phyloP scores from a whole-genome alignment of 2,797 vertebrate genomes.

The Spea hammondii region DNA sequence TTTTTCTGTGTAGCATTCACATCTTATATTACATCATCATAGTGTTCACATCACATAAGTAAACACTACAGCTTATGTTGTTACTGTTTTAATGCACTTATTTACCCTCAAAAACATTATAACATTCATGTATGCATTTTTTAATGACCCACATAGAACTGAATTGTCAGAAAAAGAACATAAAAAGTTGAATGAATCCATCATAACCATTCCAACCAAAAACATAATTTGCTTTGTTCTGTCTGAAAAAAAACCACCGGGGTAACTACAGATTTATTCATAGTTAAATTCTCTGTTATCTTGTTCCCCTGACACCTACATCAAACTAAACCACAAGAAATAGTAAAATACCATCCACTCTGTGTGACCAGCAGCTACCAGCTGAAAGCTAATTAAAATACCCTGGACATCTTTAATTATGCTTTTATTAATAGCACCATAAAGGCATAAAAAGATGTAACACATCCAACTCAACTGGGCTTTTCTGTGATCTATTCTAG shows the following conservation, averaged over 20 bases:
- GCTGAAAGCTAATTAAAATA: not conserved
- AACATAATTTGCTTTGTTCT: not conserved
- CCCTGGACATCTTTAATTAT: conserved; percentile 10
- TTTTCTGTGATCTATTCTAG: conserved; percentile 74
- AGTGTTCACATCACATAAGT: no score
- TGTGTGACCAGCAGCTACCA: conserved; percentile 19
- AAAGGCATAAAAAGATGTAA: conserved; percentile 2
- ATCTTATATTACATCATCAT: no score
- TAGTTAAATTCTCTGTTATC: not conserved
- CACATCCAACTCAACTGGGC: conserved; percentile 71
- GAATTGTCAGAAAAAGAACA: no score
- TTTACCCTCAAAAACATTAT: no score
- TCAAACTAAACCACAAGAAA: not conserved
- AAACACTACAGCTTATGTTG: no score
- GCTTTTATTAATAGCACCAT: conserved; percentile 2
- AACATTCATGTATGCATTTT: no score
- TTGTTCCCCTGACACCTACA: not conserved
- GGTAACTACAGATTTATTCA: not conserved
- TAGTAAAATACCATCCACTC: not conserved
- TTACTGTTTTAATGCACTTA: no score
- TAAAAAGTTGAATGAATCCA: no score
- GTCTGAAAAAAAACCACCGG: not conserved
- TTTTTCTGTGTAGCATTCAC: no score
- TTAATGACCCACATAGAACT: no score
- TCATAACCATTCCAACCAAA: no score